Base-by-base conservation (phyloP, 2,113 vertebrate genomes). In the Colossoma macropomum region DNA sequence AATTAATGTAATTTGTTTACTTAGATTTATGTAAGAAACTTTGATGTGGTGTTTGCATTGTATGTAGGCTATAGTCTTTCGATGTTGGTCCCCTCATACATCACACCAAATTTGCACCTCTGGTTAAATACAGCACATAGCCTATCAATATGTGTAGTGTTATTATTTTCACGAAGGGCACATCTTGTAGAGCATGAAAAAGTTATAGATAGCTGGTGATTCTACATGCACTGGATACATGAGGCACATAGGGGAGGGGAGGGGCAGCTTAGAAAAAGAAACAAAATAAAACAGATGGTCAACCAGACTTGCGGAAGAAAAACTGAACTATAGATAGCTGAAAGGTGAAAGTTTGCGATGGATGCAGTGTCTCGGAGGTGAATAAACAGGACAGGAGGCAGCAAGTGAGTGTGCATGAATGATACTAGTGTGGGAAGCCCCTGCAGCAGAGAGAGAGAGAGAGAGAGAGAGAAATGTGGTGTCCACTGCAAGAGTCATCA, bases 331-430 rank as follows among this genome's bases (percentile, higher is more conserved):
- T 28, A 75, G 50, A 52, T 23, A 38, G 28, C 28, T 68, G 65
- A 68, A 21, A 68, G 28, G 27, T 27, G 62, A 68, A 32, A 32
- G 32, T 38, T 38, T 41, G 32, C 68, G 21, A 71, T 71, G 68
- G 38, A 71, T 45, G 23, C 68, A 41, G 68, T 45, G 68, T 71
- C 68, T 45, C n/a, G 38, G 23, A 71, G 68, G 38, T 38, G 66
- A 69, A 69, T 66, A 34, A 69, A 70, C 68, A 34, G 50, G 52
- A 34, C 17, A 75, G 50, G 52, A 21, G 23, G 52, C 50, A 48
- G 72, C 21, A 28, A 59, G 73, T 15, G 73, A n/a, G 25, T 23
- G 50, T 15, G 73, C 23, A 4, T 32, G 50, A 17, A 34, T 32
- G 54, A 52, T 54, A 21, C 73, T 28, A 56, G 27, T 28, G 4